Percentiles rank a stretch among this genome's conserved stretches.
Conservation (phyloP, 2,888 invertebrate genomes). For the Troides aeacus region DNA sequence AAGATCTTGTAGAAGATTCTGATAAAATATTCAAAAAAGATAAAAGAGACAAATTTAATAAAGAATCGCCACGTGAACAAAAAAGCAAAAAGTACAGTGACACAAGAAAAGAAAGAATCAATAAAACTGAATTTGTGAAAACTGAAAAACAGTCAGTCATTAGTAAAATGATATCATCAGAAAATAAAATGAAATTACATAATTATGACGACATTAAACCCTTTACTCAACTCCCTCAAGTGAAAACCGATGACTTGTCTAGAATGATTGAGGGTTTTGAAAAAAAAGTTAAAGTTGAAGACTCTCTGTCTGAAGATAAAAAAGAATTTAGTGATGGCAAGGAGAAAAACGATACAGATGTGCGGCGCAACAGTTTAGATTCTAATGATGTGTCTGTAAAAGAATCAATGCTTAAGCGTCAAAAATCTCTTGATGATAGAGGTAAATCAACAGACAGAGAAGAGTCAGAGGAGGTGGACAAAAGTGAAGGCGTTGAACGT, state of each 20-base stretch:
- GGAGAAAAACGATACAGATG: conserved; percentile 43
- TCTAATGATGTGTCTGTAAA: conserved; percentile 55
- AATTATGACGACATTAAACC: conserved; percentile 74
- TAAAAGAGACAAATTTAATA: conserved; percentile 60
- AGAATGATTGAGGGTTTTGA: conserved; percentile 73
- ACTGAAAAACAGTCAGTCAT: conserved; percentile 65
- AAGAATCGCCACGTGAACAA: conserved; percentile 69
- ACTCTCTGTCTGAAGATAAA: conserved; percentile 42
- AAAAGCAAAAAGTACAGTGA: conserved; percentile 76
- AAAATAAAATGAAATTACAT: conserved; percentile 59
- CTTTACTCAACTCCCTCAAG: conserved; percentile 74
- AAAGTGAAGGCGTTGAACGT: conserved; percentile 74
- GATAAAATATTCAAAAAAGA: conserved; percentile 63
- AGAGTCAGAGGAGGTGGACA: conserved; percentile 76
- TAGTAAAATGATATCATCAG: conserved; percentile 62
- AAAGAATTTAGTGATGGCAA: conserved; percentile 61
- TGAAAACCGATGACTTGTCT: conserved; percentile 72
- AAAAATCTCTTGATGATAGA: conserved; percentile 80
- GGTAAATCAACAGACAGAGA: conserved; percentile 77
- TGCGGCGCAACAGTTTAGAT: conserved; percentile 66
- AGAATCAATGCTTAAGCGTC: conserved; percentile 67
- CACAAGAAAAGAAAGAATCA: conserved; percentile 70
- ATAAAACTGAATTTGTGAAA: conserved; percentile 56
- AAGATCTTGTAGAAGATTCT: conserved; percentile 62
- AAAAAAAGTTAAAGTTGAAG: conserved; percentile 64